Evolutionary conservation across 2,113 vertebrate species (phyloP), one percentile per base, ranked within the genome.

Genomic region (Sylvietta virens): DNA sequence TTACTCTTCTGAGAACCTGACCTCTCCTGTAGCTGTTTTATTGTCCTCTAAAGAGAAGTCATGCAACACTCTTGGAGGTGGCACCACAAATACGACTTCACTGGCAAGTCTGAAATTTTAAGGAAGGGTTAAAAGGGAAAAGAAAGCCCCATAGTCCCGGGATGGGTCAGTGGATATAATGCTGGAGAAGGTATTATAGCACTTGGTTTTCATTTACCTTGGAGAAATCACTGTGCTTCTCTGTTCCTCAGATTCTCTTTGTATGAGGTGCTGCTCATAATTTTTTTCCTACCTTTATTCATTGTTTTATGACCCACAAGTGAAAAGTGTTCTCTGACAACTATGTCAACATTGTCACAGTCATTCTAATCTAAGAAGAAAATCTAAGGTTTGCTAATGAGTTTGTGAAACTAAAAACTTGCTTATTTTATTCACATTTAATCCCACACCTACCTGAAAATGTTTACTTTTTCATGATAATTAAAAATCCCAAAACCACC

Each of bases 11-110:
- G n/a, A 54, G 27, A 61, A 53, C 8, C 16, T 47, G n/a, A 51
- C 5, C 3, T 27, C 44, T 81, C 19, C 60, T 28, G 24, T 30
- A 61, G 57, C 51, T 19, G 8, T n/a, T 48, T 54, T 81, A 20
- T 14, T 90, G 33, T 15, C 48, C 44, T 74, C 23, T 60, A 21
- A 51, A 33, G 48, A 91, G 20, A 67, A 30, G 12, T 50, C 44
- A 33, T 15, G 3, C 7, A 24, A 17, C 5, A 6, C 42, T 81
- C 23, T 13, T 18, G 18, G n/a, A 54, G 6, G 11, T 53, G 24
- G 7, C 60, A 7, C n/a, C 50, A 37, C 39, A 47, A 61, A 26
- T n/a, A 26, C 0, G 0, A 31, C 11, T 65, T 83, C 37, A 67
- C 20, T 72, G 74, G 7, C 15, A 72, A 77, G 48, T 35, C 48